Base-by-base conservation (phyloP, 2,888 invertebrate species). In the Dryomyza anilis region DNA sequence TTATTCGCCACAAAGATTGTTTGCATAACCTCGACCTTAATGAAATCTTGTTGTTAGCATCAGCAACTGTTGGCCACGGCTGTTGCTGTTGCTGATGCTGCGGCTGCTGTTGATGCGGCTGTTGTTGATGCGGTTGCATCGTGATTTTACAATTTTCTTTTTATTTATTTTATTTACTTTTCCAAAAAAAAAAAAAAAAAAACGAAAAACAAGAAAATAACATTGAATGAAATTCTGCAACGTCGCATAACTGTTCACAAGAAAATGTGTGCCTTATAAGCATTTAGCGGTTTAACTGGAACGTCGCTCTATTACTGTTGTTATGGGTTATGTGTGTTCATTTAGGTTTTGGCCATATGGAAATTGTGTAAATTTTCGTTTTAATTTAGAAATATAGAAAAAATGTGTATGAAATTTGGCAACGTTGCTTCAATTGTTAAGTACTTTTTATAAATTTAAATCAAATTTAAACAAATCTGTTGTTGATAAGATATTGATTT, bases 11-110 rank as follows among this genome's bases (percentile, higher is more conserved):
- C n/a, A 43, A 70, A 70, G 71, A 73, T 74, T 77, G 77, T 78
- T 79, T 77, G 77, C 76, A 78, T 78, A 80, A 78, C 76, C 77
- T 74, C 71, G 73, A 75, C 78, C 80, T 76, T 80, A 80, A 80
- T 80, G 76, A 78, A 79, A 80, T 77, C 75, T 71, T 69, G 68
- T 68, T 59, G 63, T 43, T 36, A 52, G 27, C 53, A 60, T 46
- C 66, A 65, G 66, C 69, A 69, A 73, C 64, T 64, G 60, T 63
- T 30, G 53, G 12, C 45, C 61, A 66, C 27, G 55, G 63, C 62
- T 62, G 39, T 50, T 58, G 58, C 52, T 68, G 66, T 64, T 66
- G 48, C 23, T 48, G 14, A 5, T 64, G 66, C 23, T 56, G 63
- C 60, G 60, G 50, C 46, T 61, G 58, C 52, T 68, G 50, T 50